phyloP scores from a whole-genome alignment of 2,113 vertebrate genomes.

The Sardina pilchardus region DNA sequence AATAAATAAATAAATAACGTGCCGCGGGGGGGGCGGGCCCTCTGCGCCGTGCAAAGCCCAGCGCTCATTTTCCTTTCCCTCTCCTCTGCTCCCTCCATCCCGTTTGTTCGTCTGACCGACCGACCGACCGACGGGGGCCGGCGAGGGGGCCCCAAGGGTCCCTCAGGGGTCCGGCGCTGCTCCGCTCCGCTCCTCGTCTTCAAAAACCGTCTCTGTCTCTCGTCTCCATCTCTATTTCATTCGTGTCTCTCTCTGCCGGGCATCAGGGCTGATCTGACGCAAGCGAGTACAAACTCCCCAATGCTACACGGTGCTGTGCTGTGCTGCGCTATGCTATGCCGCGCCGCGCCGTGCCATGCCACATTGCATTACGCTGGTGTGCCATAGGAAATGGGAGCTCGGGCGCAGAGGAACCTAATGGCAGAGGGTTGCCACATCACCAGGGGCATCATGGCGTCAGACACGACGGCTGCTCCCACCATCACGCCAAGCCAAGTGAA shows the following conservation, averaged over 20 bases:
- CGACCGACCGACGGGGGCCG: too few relatives aligned
- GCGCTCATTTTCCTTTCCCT: neutral
- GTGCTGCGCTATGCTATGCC: too few relatives aligned
- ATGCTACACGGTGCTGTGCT: constrained; percentile 29
- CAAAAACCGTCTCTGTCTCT: neutral
- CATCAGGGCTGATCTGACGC: constrained; percentile 33
- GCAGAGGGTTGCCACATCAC: constrained; percentile 46
- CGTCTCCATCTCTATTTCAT: constrained; percentile 22
- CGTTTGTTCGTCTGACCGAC: neutral
- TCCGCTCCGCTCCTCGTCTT: neutral
- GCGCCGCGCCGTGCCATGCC: too few relatives aligned
- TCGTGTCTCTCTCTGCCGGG: neutral
- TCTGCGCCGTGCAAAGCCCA: neutral
- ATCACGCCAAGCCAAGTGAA: constrained; percentile 43
- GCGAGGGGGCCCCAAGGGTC: neutral
- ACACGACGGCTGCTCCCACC: constrained; percentile 43
- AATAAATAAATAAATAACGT: neutral
- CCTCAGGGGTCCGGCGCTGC: neutral
- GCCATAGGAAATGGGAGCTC: too few relatives aligned
- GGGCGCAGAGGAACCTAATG: constrained; percentile 25
- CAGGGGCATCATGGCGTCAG: constrained; percentile 49
- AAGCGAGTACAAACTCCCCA: constrained; percentile 36
- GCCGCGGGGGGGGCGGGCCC: too few relatives aligned
- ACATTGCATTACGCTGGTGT: neutral
- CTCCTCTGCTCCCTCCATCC: too few relatives aligned